Base-by-base conservation (phyloP, 2,113 vertebrate species). In the Tauraco erythrolophus region DNA sequence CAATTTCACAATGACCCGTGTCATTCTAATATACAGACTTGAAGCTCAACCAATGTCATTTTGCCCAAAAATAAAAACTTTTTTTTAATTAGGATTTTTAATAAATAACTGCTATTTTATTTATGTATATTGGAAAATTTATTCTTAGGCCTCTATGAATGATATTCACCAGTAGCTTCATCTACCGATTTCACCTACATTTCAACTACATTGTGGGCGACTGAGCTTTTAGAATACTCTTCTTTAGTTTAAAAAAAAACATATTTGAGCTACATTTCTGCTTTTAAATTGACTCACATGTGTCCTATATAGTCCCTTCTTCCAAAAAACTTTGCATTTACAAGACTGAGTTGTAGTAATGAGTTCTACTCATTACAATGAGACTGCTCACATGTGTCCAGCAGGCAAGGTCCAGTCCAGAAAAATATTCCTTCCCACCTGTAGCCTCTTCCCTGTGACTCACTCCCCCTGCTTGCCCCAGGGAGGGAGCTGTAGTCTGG, bases 281-380 rank as follows among this genome's bases (percentile, higher is more conserved):
- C 28, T 66, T 82, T 93, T 79, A 68, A 57, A 66, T 43, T 13
- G 19, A 53, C 11, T 85, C 9, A 31, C 2, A 0, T 19, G 17
- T 74, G 22, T 71, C 48, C 54, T 53, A 9, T 60, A 45, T 16
- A 10, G 11, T 61, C 35, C 30, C 24, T 84, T 56, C 35, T 53
- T 65, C 60, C n/a, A 43, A 41, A 2, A 84, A 54, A 75, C 92
- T 74, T 65, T 66, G 7, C 30, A 91, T 85, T 79, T 76, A 23
- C 39, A 53, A 68, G 64, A 84, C 39, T 60, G 50, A 84, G 30
- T 64, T 85, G 10, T 58, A 76, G 33, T 43, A 61, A 79, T 35
- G 21, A 84, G n/a, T 80, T 83, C 3, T 56, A 64, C 48, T n/a
- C n/a, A n/a, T n/a, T n/a, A n/a, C 0, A 0, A n/a, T 48, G n/a